Evolutionary conservation across 2,113 vertebrate genomes (phyloP).

Genomic region (Tragelaphus scriptus): DNA sequence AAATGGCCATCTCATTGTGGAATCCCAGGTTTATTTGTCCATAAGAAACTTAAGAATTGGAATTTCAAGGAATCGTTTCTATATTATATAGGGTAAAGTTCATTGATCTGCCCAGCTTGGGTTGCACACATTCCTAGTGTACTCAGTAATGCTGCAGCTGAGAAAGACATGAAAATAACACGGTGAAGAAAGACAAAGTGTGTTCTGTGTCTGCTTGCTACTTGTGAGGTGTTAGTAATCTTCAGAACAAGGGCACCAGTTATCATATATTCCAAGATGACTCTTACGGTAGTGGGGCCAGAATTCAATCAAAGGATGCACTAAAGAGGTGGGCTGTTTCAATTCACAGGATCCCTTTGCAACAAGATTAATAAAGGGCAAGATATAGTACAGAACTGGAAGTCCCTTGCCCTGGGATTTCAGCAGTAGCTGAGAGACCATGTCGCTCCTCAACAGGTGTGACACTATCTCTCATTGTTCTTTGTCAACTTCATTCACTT

Average conservation of each 20-base stretch:
- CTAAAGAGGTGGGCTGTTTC: background rate
- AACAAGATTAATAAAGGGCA: background rate
- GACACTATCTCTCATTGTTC: background rate
- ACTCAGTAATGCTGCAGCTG: background rate
- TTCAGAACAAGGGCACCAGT: background rate
- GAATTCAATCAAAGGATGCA: background rate
- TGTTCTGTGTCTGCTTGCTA: background rate
- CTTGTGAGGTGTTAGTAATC: background rate
- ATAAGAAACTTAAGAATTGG: background rate
- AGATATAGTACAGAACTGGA: background rate
- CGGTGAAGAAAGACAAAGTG: background rate
- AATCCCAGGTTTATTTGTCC: background rate
- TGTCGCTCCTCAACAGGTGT: background rate
- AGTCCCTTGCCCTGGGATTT: background rate
- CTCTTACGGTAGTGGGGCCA: accelerated
- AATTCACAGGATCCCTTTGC: background rate
- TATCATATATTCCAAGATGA: background rate
- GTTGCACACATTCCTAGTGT: background rate
- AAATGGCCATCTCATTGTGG: background rate
- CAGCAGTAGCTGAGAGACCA: background rate
- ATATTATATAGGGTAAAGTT: background rate
- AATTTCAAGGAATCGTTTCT: background rate
- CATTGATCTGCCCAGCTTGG: background rate
- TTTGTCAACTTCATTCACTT: background rate
- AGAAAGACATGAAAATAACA: background rate